Evolutionary conservation across 2,797 vertebrate species (phyloP).

Genomic region (Mus minutoides): DNA sequence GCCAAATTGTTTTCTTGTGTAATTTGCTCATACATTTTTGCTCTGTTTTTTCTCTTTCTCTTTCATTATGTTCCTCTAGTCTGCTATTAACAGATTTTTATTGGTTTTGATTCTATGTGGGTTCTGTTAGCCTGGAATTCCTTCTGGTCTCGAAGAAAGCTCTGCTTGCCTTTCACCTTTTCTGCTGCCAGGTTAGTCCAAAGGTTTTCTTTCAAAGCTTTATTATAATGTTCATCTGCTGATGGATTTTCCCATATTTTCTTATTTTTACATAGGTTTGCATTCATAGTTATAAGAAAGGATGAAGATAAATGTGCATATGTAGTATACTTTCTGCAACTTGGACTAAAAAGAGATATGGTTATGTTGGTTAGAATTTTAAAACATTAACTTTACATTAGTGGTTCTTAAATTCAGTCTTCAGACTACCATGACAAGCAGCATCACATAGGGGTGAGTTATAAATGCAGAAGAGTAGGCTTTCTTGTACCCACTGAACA

Average conservation of each 20-base stretch:
- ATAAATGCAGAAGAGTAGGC: neutral
- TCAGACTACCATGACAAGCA: neutral
- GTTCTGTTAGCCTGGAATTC: neutral
- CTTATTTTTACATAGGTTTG: neutral
- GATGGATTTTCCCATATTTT: neutral
- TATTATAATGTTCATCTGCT: neutral
- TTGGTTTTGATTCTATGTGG: neutral
- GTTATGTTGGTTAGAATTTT: constrained; percentile 5
- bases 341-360: neutral
- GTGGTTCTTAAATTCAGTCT: neutral
- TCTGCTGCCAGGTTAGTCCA: neutral
- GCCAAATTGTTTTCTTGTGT: constrained; percentile 15
- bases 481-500: neutral
- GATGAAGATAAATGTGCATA: neutral
- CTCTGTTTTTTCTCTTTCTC: neutral
- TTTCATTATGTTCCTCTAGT: neutral
- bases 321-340: neutral
- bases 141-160: neutral
- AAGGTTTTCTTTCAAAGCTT: constrained; percentile 8
- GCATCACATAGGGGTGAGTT: neutral
- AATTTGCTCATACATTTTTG: neutral
- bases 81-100: neutral
- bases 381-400: constrained; percentile 3
- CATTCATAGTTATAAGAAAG: neutral
- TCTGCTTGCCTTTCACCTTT: neutral